phyloP scores from a whole-genome alignment of 2,797 vertebrate genomes.

The Rhinella marina region DNA sequence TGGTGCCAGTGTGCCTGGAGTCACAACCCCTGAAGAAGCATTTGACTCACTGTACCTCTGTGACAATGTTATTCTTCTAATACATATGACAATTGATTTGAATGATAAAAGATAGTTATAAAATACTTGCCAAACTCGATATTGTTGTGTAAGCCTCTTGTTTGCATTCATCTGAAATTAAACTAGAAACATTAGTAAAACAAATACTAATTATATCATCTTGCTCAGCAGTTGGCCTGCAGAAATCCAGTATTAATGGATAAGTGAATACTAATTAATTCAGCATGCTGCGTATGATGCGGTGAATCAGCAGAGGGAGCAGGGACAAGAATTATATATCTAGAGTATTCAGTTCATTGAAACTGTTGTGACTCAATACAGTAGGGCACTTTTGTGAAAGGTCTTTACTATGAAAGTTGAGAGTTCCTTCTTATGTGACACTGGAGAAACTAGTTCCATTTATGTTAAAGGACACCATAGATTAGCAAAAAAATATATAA shows the following conservation, averaged over 20 bases:
- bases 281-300: constrained; percentile 20
- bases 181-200: constrained; percentile 53
- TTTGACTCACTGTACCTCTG: neutral
- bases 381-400: neutral
- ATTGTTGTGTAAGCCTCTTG: constrained; percentile 54
- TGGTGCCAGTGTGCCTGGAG: neutral
- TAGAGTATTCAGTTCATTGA: constrained; percentile 1
- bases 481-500: no score
- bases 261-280: constrained; percentile 56
- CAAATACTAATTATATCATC: constrained; percentile 56
- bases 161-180: constrained; percentile 52
- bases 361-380: neutral
- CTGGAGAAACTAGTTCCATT: no score
- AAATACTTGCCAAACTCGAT: constrained; percentile 14
- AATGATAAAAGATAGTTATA: constrained; percentile 31
- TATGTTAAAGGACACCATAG: no score
- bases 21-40: neutral
- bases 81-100: constrained; percentile 19
- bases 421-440: neutral
- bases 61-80: constrained; percentile 13
- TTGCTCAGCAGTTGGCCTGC: constrained; percentile 45
- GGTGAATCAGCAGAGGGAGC: constrained; percentile 37
- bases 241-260: constrained; percentile 55
- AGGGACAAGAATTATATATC: constrained; percentile 1
- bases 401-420: neutral